These are phyloP conservation scores for Xiphorhynchus erythropygius DNA, from an alignment of 2,797 vertebrate species.

Conservation along the genomic window DNA sequence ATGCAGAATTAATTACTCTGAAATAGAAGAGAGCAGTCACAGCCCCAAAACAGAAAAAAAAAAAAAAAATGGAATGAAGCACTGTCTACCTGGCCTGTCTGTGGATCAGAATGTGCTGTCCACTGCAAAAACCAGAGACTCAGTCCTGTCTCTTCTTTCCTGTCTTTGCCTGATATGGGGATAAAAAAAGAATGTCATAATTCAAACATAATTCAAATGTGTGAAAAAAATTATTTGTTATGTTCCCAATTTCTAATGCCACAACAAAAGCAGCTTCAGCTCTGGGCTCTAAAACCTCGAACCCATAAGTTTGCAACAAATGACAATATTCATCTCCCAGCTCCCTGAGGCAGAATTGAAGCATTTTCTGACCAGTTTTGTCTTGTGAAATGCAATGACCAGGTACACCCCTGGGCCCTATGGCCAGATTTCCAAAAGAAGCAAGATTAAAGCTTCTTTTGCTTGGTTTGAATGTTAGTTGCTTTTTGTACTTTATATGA, in stretches of 20 bases:
- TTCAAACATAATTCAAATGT: background rate
- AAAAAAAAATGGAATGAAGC: background rate
- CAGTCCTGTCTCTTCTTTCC: background rate
- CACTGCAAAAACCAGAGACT: background rate
- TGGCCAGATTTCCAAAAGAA: background rate
- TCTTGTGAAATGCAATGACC: background rate
- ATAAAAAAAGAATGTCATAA: background rate
- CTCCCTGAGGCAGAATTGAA: background rate
- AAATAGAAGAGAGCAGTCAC: background rate
- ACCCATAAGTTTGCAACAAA: background rate
- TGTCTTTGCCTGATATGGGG: background rate
- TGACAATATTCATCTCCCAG: background rate
- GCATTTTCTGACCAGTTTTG: background rate
- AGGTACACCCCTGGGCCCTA: background rate
- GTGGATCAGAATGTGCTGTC: background rate
- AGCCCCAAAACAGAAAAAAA: background rate
- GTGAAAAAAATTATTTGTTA: background rate
- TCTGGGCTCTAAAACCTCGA: fast-evolving
- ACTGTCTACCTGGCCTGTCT: background rate
- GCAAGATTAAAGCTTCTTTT: background rate
- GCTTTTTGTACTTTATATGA: background rate
- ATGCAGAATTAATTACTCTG: background rate
- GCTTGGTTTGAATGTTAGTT: background rate
- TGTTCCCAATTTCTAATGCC: background rate
- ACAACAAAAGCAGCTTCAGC: background rate